These are phyloP conservation scores for Trematocara stigmaticum DNA, from an alignment of 2,113 vertebrate species.

Conservation along the genomic window DNA sequence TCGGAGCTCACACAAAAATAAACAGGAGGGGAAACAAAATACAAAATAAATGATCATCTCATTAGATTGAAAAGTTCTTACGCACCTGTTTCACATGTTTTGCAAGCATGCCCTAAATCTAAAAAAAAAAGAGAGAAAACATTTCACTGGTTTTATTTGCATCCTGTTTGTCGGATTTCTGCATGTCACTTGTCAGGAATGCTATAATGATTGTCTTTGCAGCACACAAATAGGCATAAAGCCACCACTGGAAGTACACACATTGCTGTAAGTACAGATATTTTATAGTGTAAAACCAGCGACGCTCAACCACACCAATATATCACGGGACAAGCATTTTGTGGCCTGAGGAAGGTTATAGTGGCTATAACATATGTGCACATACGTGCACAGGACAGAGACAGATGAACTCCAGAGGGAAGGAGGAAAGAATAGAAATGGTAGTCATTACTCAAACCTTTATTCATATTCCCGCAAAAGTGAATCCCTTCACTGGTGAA, in stretches of 20 bases:
- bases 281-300: background rate
- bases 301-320: background rate
- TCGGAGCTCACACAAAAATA: background rate
- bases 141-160: background rate
- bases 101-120: background rate
- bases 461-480: conserved; percentile 20
- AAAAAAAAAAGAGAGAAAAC: background rate
- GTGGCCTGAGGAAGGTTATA: background rate
- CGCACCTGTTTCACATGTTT: background rate
- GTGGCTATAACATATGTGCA: conserved; percentile 41
- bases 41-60: fast-evolving
- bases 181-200: conserved; percentile 15
- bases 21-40: background rate
- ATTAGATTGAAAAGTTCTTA: background rate
- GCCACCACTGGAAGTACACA: background rate
- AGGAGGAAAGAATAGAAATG: conserved; percentile 52
- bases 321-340: background rate
- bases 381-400: conserved; percentile 19
- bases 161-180: conserved; percentile 26
- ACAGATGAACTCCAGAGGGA: conserved; percentile 49
- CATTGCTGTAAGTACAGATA: background rate
- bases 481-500: background rate
- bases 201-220: conserved; percentile 12
- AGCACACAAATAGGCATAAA: background rate
- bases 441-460: conserved; percentile 33